Percentiles rank a stretch among this genome's conserved stretches.
phyloP scores from a whole-genome alignment of 2,113 vertebrate species.

The Austrofundulus limnaeus region DNA sequence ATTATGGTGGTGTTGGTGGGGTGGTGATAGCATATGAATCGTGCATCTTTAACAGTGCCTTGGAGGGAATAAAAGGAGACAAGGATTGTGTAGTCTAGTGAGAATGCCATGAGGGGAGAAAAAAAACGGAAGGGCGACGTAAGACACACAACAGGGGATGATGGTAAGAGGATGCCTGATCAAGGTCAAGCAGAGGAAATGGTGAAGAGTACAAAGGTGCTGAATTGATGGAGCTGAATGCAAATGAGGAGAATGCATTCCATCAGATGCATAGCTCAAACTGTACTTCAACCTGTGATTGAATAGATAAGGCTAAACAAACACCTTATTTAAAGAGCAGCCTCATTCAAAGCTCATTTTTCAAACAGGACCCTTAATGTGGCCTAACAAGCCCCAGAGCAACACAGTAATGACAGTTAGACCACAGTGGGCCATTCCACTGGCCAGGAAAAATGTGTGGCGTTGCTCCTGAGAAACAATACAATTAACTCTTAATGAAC shows the following conservation, averaged over 20 bases:
- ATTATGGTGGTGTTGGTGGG: conserved; percentile 19
- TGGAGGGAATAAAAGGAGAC: conserved; percentile 23
- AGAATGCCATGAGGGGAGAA: background rate
- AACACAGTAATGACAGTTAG: conserved; percentile 68
- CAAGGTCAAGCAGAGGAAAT: conserved; percentile 65
- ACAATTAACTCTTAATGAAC: conserved; percentile 92
- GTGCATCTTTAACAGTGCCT: conserved; percentile 55
- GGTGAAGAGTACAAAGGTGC: conserved; percentile 34
- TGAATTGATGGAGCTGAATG: conserved; percentile 34
- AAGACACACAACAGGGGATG: conserved; percentile 34
- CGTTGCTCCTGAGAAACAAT: conserved; percentile 81
- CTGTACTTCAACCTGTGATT: conserved; percentile 33
- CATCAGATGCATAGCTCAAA: conserved; percentile 41
- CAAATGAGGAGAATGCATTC: conserved; percentile 38
- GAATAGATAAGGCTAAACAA: conserved; percentile 62
- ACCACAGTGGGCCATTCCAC: conserved; percentile 63
- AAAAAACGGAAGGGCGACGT: conserved; percentile 26
- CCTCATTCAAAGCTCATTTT: conserved; percentile 57
- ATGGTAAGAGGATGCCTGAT: conserved; percentile 43
- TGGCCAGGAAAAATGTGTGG: conserved; percentile 71
- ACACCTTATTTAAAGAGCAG: conserved; percentile 64
- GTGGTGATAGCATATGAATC: conserved; percentile 55
- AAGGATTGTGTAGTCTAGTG: conserved; percentile 6
- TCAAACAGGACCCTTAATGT: conserved; percentile 64
- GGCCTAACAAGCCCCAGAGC: conserved; percentile 70